Base-by-base conservation (phyloP, 2,888 invertebrate genomes). In the Lottia scabra region DNA sequence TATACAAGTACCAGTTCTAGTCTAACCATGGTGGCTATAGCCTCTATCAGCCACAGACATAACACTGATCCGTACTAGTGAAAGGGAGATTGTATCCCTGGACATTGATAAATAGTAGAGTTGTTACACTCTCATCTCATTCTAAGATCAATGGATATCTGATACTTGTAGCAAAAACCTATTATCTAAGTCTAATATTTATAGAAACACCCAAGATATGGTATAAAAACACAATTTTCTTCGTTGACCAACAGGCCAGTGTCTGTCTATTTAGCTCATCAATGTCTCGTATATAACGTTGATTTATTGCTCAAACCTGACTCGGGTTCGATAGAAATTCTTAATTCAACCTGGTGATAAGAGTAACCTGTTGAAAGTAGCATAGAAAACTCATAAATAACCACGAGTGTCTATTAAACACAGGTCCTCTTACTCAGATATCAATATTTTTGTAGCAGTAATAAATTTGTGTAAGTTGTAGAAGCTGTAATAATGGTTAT, bases 151-250 rank as follows among this genome's bases (percentile, higher is more conserved):
- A 56, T 56, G 56, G 12, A 8, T 8, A 56, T 12, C 56, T 56
- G 56, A 56, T 56, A 56, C 56, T 56, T 23, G 56, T 38, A 56
- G 56, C 19, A 56, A 56, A 56, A 56, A 56, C 56, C 56, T 56
- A 56, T 56, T 56, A 56, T 56, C 56, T 23, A 56, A 19, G 19
- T 23, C 56, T 23, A 56, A 56, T 56, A 56, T 56, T 56, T 56
- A 56, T 56, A 23, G 56, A 56, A 56, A 23, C 19, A 23, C 38
- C 19, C 56, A 12, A 56, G 19, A 56, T 56, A 56, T n/a, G 19
- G 19, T n/a, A 56, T 56, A 13, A 56, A 56, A 19, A 23, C 19
- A 23, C 56, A 19, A 56, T 56, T 56, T 56, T 56, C 56, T 56
- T 23, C 56, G 23, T 56, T 56, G 56, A 23, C 23, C 56, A 23